These are phyloP conservation scores for Strongylocentrotus purpuratus DNA, from an alignment of 35 echinoderm and acorn worm species.

Conservation along the genomic window DNA sequence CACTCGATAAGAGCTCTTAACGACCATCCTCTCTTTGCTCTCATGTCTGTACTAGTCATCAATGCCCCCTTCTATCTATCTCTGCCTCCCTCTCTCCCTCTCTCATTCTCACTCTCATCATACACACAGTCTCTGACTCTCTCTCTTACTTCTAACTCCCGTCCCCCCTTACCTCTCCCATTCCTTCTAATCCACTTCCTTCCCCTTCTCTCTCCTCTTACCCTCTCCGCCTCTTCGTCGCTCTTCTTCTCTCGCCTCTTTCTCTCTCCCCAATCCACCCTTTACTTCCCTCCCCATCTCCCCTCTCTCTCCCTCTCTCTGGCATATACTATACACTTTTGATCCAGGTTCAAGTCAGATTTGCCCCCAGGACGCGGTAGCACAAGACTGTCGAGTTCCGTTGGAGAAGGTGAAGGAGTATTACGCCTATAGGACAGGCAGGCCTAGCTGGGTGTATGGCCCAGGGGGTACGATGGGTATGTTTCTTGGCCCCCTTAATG, in stretches of 20 bases:
- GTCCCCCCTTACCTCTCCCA: no score
- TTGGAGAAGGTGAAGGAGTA: neutral
- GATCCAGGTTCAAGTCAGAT: neutral
- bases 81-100: neutral
- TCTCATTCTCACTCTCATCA: neutral
- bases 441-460: neutral
- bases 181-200: no score
- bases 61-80: no score
- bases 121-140: neutral
- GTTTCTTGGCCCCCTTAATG: neutral
- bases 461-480: neutral
- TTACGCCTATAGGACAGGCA: neutral
- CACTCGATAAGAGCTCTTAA: neutral
- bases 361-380: neutral
- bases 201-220: no score
- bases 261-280: neutral
- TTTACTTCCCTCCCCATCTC: neutral
- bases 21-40: neutral
- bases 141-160: neutral
- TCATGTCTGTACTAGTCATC: no score
- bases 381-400: neutral
- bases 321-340: neutral
- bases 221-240: neutral
- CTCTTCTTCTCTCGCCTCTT: neutral
- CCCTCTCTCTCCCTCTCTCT: neutral